These are phyloP conservation scores for Dryococelus australis DNA, from an alignment of 2,888 invertebrate species.

Conservation along the genomic window DNA sequence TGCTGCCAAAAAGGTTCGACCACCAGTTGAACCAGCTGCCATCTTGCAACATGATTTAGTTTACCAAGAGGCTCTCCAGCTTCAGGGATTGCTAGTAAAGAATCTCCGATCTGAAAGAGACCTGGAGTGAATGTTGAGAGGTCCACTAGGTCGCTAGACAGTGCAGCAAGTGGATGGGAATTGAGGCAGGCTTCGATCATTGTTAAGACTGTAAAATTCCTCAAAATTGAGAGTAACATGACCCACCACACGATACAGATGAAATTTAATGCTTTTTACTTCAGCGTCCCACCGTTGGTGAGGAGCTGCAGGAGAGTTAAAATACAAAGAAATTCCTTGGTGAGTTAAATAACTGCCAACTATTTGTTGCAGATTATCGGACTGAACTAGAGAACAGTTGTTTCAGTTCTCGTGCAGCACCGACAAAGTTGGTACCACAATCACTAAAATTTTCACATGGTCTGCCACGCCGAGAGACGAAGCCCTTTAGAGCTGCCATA, in stretches of 20 bases:
- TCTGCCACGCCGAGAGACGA: background rate
- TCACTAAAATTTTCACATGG: background rate
- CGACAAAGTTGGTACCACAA: background rate
- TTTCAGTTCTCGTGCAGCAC: background rate
- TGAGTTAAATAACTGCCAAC: background rate
- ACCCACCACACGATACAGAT: background rate
- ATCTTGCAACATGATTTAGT: background rate
- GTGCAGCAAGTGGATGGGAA: background rate
- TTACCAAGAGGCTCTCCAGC: no score
- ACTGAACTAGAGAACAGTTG: background rate
- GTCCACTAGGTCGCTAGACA: background rate
- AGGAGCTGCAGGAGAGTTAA: background rate
- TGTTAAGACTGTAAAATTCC: background rate
- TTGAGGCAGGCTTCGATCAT: slow-evolving; percentile 1
- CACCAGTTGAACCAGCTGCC: background rate
- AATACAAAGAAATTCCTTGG: background rate
- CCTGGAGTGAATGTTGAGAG: background rate
- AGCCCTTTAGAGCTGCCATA: background rate
- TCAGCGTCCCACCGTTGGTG: background rate
- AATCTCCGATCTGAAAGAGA: background rate
- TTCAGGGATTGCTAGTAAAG: no score
- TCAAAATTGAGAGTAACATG: background rate
- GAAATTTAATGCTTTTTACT: background rate
- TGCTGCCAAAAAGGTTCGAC: background rate
- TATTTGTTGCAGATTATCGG: background rate